Conservation (phyloP, 2,888 invertebrate genomes). For the Autographa pulchrina region DNA sequence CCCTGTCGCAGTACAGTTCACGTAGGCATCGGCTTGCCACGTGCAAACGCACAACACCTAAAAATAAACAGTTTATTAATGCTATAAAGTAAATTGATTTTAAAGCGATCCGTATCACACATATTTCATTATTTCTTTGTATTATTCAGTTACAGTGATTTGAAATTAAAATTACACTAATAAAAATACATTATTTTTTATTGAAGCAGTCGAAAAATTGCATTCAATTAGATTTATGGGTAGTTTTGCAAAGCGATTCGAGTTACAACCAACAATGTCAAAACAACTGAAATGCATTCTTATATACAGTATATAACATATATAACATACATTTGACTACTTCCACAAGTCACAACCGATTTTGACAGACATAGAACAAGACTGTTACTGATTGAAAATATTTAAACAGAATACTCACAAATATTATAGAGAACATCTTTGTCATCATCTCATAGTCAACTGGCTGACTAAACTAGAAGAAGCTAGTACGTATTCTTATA, state of each 20-base stretch:
- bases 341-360: no score
- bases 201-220: no score
- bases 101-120: background rate
- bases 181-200: no score
- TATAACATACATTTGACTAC: no score
- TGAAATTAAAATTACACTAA: no score
- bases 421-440: background rate
- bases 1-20: conserved; percentile 69
- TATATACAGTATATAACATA: no score
- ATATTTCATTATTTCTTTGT: background rate
- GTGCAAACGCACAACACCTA: conserved; percentile 59
- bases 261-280: no score
- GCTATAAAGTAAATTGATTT: conserved; percentile 3
- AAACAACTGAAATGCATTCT: no score
- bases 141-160: background rate
- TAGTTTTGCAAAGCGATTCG: no score
- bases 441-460: background rate
- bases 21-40: conserved; percentile 68
- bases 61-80: conserved; percentile 13
- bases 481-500: background rate
- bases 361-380: no score
- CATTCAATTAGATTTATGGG: no score
- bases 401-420: conserved; percentile 4
- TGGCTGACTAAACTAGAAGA: background rate
- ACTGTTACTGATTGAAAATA: background rate